These are phyloP conservation scores for Mobula hypostoma DNA, from an alignment of 2,113 vertebrate species.

Conservation along the genomic window DNA sequence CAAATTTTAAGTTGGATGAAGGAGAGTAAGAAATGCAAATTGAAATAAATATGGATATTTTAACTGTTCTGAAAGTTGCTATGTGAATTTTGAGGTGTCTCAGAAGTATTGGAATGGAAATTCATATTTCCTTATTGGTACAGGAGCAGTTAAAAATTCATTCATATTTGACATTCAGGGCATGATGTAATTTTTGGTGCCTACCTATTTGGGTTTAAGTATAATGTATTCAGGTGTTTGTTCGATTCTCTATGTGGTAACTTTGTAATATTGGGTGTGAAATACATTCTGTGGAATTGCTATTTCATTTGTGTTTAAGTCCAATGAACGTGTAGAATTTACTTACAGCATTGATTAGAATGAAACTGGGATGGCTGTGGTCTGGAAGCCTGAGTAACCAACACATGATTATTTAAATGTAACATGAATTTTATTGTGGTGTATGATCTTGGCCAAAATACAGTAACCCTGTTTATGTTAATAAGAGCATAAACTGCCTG, in stretches of 20 bases:
- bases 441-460: not conserved
- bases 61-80: slow-evolving; percentile 6
- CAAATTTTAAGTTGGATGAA: not conserved
- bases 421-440: not conserved
- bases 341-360: not conserved
- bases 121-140: not conserved
- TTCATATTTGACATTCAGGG: not conserved
- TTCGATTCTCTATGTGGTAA: not conserved
- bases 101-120: not conserved
- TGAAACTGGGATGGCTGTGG: not conserved
- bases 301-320: not conserved
- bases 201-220: not conserved
- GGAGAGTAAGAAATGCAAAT: not conserved
- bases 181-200: not conserved
- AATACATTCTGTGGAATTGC: not conserved
- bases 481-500: not conserved
- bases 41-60: not conserved
- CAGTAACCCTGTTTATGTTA: not conserved
- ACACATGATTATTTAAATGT: not conserved
- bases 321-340: not conserved
- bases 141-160: not conserved
- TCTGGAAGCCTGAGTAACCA: not conserved
- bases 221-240: not conserved
- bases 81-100: not conserved
- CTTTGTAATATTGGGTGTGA: not conserved